Percentiles rank a stretch among this genome's conserved stretches.
These are phyloP conservation scores for Dicranocentrus wangi DNA, from an alignment of 2,888 invertebrate genomes.

Conservation along the genomic window DNA sequence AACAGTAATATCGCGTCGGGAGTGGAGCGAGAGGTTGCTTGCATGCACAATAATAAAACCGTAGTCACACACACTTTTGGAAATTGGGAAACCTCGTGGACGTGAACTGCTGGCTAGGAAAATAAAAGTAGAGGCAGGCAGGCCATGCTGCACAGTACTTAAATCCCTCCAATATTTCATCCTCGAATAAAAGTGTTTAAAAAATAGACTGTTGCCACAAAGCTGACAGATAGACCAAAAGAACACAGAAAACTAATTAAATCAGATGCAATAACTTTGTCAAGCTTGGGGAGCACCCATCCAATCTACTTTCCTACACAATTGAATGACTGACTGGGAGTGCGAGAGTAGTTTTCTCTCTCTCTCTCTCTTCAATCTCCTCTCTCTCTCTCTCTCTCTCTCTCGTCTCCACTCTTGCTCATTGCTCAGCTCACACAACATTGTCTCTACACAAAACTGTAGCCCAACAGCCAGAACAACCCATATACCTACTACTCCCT, in stretches of 20 bases:
- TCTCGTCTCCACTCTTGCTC: conserved; percentile 8
- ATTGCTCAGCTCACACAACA: no score
- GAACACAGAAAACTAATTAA: conserved; percentile 64
- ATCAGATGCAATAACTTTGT: conserved; percentile 64
- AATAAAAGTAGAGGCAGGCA: background rate
- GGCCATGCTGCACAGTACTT: conserved; percentile 11
- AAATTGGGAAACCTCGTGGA: conserved; percentile 35
- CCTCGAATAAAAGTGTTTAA: conserved; percentile 62
- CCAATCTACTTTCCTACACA: conserved; percentile 61
- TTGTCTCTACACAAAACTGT: no score
- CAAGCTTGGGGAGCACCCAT: conserved; percentile 63
- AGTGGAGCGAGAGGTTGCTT: background rate
- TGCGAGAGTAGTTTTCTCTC: background rate
- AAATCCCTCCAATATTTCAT: conserved; percentile 64
- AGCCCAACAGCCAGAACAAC: conserved; percentile 15
- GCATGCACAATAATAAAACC: conserved; percentile 17
- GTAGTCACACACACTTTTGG: no score
- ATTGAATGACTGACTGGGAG: conserved; percentile 11
- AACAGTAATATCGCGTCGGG: conserved; percentile 8
- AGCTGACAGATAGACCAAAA: conserved; percentile 63
- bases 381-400: conserved; percentile 21
- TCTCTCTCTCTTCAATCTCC: background rate
- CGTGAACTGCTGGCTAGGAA: background rate
- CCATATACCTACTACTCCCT: conserved; percentile 30
- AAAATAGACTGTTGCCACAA: conserved; percentile 64